A percentile compares a stretch with the other conserved stretches of the same genome.
These are phyloP conservation scores for Periophthalmodon schlosseri DNA, from an alignment of 2,113 vertebrate species.

Conservation along the genomic window DNA sequence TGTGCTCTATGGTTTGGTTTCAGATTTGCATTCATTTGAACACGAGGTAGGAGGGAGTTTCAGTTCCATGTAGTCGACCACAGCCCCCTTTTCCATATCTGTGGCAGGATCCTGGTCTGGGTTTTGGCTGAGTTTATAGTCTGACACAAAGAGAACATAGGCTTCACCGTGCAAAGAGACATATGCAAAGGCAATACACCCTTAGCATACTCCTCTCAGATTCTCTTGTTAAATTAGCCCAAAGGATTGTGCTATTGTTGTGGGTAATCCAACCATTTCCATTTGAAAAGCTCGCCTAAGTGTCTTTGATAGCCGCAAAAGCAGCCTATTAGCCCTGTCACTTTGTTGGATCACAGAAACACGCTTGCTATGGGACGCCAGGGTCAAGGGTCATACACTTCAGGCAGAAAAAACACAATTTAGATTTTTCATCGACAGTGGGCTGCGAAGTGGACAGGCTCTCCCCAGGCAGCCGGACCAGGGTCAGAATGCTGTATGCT, in stretches of 20 bases:
- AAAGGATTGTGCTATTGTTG: constrained; percentile 45
- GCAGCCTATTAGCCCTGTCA: constrained; percentile 39
- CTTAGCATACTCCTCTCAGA: constrained; percentile 25
- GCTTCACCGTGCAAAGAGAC: not conserved
- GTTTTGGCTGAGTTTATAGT: too few relatives aligned
- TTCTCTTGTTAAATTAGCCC: constrained; percentile 41
- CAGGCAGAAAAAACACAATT: constrained; percentile 30
- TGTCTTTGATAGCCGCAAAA: constrained; percentile 57
- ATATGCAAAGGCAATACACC: constrained; percentile 24
- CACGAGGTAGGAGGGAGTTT: too few relatives aligned
- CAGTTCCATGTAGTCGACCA: too few relatives aligned
- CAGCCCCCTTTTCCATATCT: too few relatives aligned
- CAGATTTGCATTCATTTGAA: too few relatives aligned
- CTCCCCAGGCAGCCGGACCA: constrained; percentile 64
- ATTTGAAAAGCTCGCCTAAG: constrained; percentile 60
- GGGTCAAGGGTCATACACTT: constrained; percentile 22
- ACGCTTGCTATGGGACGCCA: constrained; percentile 12
- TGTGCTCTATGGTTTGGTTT: too few relatives aligned
- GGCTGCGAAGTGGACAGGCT: not conserved
- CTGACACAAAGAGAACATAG: not conserved
- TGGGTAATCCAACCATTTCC: constrained; percentile 61
- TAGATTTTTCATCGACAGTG: constrained; percentile 27
- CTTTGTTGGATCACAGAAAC: constrained; percentile 29
- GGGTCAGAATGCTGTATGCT: constrained; percentile 62
- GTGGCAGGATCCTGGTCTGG: too few relatives aligned